phyloP scores from a whole-genome alignment of 1,140 invertebrate genomes.

The Drosophila azteca region DNA sequence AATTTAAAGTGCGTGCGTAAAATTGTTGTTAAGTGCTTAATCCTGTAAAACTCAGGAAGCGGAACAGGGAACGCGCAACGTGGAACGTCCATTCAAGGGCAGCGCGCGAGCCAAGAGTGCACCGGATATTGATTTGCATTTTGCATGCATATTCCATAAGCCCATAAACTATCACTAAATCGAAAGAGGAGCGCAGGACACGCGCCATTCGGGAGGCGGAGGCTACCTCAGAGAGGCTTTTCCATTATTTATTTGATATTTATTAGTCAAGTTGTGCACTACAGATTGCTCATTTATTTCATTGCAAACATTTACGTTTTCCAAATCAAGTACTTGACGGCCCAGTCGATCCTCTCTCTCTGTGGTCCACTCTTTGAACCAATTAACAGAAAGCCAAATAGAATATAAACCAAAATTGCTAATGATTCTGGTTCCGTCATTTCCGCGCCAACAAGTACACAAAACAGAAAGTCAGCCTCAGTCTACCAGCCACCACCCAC shows the following conservation, averaged over 20 bases:
- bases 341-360: too few relatives aligned
- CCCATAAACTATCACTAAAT: slow-evolving; percentile 11
- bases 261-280: neutral
- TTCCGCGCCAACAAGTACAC: too few relatives aligned
- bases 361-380: neutral
- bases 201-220: too few relatives aligned
- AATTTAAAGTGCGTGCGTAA: slow-evolving; percentile 77
- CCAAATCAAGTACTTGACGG: neutral
- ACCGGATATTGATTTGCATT: slow-evolving; percentile 10
- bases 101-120: neutral
- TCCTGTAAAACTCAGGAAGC: slow-evolving; percentile 63
- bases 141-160: slow-evolving; percentile 19
- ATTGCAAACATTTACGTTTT: neutral
- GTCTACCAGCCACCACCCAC: too few relatives aligned
- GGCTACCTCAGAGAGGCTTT: neutral
- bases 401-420: slow-evolving; percentile 36
- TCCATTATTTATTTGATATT: slow-evolving; percentile 2
- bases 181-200: slow-evolving; percentile 5
- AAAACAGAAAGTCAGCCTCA: too few relatives aligned
- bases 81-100: neutral
- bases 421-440: slow-evolving; percentile 27
- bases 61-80: too few relatives aligned
- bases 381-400: slow-evolving; percentile 25
- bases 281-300: neutral
- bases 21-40: slow-evolving; percentile 76